Evolutionary conservation across 92 coral and sea anemone genomes (phyloP), one percentile per base, ranked within the genome.

Genomic region (Actinostola sp.): DNA sequence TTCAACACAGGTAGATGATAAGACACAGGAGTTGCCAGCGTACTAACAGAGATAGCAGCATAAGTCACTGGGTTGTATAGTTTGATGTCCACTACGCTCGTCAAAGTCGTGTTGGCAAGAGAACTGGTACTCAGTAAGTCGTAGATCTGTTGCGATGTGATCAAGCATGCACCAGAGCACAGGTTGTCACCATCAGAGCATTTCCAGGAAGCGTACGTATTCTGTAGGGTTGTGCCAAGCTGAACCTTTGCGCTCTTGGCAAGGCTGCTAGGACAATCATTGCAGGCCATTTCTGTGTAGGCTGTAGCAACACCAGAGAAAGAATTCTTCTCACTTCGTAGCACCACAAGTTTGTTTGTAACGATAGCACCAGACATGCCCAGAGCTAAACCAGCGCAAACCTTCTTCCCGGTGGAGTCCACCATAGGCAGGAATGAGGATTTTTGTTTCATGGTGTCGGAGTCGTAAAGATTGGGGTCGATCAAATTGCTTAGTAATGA

Each of bases 131-230:
- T 62, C 17, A 87, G 77, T 23, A 90, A 79, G 58, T 90, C 86
- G 19, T 79, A 62, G 54, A 82, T 66, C 30, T 77, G 81, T 89
- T 90, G 73, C 12, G 72, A 66, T 8, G 92, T 63, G 26, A 85
- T 74, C n/a, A 90, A 51, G 54, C 96, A 90, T 16, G 87, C 77
- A 25, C 96, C 92, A 52, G 84, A 54, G 61, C 96, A 90, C 21
- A 68, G 43, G 0, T 74, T 76, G 6, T 78, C 91, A n/a, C 43
- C 84, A 24, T 59, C 51, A 25, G 80, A 44, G 38, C 96, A 90
- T 7, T 68, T 48, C 96, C 92, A 90, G 25, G 86, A 70, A 0
- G 21, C 77, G 66, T 83, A 91, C 4, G 27, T 24, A 7, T 30
- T 32, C 55, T 84, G 66, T 49, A 91, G 70, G 14, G 80, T 14